Evolutionary conservation across 2,797 vertebrate species (phyloP).

Genomic region (Heteromormyrus szaboi): DNA sequence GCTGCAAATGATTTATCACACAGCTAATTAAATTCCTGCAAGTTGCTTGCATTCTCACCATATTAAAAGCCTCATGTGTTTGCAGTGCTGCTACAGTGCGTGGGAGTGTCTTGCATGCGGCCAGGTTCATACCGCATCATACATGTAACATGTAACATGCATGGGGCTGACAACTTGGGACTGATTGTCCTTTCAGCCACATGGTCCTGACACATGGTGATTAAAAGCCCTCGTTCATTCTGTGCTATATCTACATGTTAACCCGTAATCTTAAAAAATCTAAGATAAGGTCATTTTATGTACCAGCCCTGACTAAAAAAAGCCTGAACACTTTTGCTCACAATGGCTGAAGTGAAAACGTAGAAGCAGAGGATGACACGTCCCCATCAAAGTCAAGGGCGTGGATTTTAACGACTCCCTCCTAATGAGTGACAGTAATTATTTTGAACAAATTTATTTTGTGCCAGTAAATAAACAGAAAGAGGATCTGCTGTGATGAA

Average conservation of each 20-base stretch:
- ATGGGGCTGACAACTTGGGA: background rate
- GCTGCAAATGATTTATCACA: slow-evolving; percentile 13
- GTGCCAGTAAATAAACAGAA: background rate
- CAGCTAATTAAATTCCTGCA: background rate
- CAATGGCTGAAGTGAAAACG: background rate
- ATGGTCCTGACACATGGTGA: background rate
- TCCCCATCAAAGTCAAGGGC: background rate
- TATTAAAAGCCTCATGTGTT: background rate
- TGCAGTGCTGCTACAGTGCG: background rate
- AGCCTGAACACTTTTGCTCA: background rate
- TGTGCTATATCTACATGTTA: background rate
- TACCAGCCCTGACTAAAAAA: background rate
- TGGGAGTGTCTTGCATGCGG: background rate
- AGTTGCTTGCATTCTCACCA: background rate
- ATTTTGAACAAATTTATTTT: background rate
- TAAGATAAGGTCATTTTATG: background rate
- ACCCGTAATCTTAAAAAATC: background rate
- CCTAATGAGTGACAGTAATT: background rate
- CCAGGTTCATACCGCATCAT: background rate
- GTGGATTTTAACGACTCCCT: background rate
- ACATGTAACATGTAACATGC: background rate
- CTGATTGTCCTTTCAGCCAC: background rate
- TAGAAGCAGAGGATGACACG: background rate
- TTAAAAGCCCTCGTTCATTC: background rate
- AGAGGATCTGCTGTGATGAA: background rate